These are phyloP conservation scores for Nerophis ophidion DNA, from an alignment of 2,113 vertebrate genomes.

Conservation along the genomic window DNA sequence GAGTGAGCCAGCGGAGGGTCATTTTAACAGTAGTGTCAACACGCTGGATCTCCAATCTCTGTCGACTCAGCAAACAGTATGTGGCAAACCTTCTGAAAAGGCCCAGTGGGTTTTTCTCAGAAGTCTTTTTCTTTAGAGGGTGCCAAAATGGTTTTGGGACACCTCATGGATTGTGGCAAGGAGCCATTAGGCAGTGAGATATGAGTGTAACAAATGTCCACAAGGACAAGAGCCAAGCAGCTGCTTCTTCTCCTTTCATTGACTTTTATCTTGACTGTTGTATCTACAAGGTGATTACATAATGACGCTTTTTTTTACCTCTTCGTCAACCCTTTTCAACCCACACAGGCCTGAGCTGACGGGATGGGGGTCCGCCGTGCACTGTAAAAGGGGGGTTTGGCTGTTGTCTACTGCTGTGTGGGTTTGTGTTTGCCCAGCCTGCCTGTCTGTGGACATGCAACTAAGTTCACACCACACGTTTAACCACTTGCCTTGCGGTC, in stretches of 20 bases:
- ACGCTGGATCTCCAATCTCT: conserved; percentile 44
- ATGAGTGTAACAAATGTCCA: conserved; percentile 6
- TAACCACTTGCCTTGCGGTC: conserved; percentile 24
- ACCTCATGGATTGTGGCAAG: conserved; percentile 18
- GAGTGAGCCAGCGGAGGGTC: conserved; percentile 62
- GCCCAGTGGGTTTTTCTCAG: conserved; percentile 53
- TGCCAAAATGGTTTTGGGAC: conserved; percentile 37
- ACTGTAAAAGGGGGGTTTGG: conserved; percentile 27
- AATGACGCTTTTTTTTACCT: conserved; percentile 10
- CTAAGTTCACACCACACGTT: conserved; percentile 27
- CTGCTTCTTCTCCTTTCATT: conserved; percentile 27
- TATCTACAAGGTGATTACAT: conserved; percentile 30
- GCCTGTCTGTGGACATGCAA: conserved; percentile 44
- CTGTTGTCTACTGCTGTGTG: conserved; percentile 46
- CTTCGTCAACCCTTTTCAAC: conserved; percentile 18
- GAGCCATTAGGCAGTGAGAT: conserved; percentile 20
- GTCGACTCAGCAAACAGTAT: conserved; percentile 69
- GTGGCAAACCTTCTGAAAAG: conserved; percentile 41
- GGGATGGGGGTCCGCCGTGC: conserved; percentile 17
- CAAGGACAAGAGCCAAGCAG: conserved; percentile 20
- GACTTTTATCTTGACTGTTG: conserved; percentile 16
- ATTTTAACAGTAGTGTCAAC: conserved; percentile 72
- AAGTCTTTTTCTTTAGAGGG: conserved; percentile 40
- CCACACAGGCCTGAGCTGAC: conserved; percentile 1
- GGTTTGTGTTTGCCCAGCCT: conserved; percentile 63